Conservation (phyloP, 2,888 invertebrate genomes). For the Halocaridina rubra region DNA sequence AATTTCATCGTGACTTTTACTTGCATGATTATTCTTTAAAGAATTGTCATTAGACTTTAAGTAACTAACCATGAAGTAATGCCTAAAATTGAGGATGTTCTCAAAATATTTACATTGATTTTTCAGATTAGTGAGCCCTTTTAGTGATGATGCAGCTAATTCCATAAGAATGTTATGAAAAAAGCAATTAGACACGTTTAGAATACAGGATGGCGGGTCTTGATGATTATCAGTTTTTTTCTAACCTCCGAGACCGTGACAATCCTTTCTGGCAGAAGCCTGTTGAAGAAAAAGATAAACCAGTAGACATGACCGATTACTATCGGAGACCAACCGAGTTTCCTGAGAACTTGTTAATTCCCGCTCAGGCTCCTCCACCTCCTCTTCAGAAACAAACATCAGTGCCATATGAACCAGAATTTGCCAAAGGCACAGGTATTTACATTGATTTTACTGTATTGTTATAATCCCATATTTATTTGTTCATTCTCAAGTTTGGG, state of each 20-base stretch:
- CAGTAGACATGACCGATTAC: not conserved
- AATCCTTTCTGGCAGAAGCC: conserved; percentile 63
- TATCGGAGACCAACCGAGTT: conserved; percentile 42
- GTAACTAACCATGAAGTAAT: too few species aligned
- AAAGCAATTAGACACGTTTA: too few species aligned
- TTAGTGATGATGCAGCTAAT: too few species aligned
- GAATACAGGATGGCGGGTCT: conserved; percentile 63
- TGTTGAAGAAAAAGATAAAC: conserved; percentile 20
- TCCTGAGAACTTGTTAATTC: conserved; percentile 43
- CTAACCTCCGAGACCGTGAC: conserved; percentile 59
- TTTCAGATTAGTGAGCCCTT: too few species aligned
- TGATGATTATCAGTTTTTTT: conserved; percentile 64
- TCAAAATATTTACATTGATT: too few species aligned
- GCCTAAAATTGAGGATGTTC: too few species aligned
- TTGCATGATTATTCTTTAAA: too few species aligned
- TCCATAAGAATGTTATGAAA: too few species aligned
- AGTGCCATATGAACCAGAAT: not conserved
- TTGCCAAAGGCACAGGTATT: not conserved
- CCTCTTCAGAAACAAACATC: not conserved
- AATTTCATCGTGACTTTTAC: too few species aligned
- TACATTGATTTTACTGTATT: not conserved
- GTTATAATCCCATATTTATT: too few species aligned
- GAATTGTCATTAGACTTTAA: too few species aligned
- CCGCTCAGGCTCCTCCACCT: not conserved
- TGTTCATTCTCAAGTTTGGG: too few species aligned